Evolutionary conservation across 1,140 invertebrate species (phyloP), one percentile per base, ranked within the genome.

Genomic region (Agrypnia vestita): DNA sequence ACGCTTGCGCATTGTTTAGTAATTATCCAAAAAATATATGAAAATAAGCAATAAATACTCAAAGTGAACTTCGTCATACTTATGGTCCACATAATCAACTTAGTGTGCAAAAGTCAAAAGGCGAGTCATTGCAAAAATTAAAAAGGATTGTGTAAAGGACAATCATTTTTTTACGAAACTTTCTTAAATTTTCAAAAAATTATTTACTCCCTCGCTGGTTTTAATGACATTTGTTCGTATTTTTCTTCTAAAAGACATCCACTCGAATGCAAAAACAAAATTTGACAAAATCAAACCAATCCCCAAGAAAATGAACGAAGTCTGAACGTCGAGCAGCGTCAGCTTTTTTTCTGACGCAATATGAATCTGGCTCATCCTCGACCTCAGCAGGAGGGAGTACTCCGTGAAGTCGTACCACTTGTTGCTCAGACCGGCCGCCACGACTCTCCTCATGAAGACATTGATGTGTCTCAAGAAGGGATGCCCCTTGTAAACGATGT

Each of bases 401-500:
- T 80, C 71, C 4, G 81, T 80, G 44, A 73, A 71, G 12, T 53
- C 61, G 35, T 83, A 83, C 81, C 81, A 83, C 55, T 80, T 77
- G 10, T 76, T 61, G 8, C 46, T 78, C n/a, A 83, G 46, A 53
- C 84, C 84, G 46, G 75, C 77, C 49, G 79, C 72, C 4, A 78
- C 49, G 17, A 79, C 61, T 17, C 67, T 55, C n/a, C 61, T 47
- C 21, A 84, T 12, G 61, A 82, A 72, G 11, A 59, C 62, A 64
- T 85, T 85, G 51, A 86, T 83, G 9, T 80, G 76, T 11, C 56
- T 17, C 25, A 85, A 59, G 82, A 84, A 85, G 62, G 84, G 64
- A 81, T 84, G 83, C 67, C 84, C 64, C 59, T 84, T 72, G 62
- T 77, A 84, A n/a, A 88, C 69, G 6, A 87, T 75, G 69, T 87